Base-by-base conservation (phyloP, 2,888 invertebrate genomes). In the Apotomis betuletana region DNA sequence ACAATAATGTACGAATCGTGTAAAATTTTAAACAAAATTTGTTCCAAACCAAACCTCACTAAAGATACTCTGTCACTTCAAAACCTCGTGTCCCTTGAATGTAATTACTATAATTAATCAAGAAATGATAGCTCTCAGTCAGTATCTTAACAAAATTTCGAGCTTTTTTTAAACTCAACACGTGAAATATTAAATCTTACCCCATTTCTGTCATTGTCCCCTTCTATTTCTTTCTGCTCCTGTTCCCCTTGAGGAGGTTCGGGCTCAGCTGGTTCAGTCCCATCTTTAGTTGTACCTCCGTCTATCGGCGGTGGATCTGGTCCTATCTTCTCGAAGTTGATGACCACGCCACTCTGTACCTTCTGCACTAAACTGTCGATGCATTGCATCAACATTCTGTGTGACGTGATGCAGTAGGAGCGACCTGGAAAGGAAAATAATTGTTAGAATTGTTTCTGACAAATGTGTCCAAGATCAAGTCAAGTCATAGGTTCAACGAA, bases 351-450 rank as follows among this genome's bases (percentile, higher is more conserved):
- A 77, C 98, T 97, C 87, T 99, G 99, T 52, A 99, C 98, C 91
- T 99, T 99, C 87, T 98, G 98, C 12, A 99, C 98, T 65, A 99
- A 94, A 83, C 98, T 98, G 87, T 99, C 99, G 77, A 99, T 97
- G 85, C 99, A 98, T 86, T 98, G 98, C 95, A 97, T 97, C 84
- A 99, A 93, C 95, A 98, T 98, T 75, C 98, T 95, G 84, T 99
- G 99, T 0, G 98, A 98, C 44, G 98, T 97, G 75, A 99, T 97
- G 80, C 97, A 97, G 90, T 99, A 99, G 0, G 99, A 99, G 61
- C 99, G 96, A 75, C 99, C 97, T 96, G 85, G 2, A 84, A 83
- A 69, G 58, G 59, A 71, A 62, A 62, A 61, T 10, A 12, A 46
- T 44, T 41, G 9, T 63, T 62, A 41, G 12, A n/a, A n/a, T 12